phyloP scores from a whole-genome alignment of 2,113 vertebrate species.

The Amia ocellicauda region DNA sequence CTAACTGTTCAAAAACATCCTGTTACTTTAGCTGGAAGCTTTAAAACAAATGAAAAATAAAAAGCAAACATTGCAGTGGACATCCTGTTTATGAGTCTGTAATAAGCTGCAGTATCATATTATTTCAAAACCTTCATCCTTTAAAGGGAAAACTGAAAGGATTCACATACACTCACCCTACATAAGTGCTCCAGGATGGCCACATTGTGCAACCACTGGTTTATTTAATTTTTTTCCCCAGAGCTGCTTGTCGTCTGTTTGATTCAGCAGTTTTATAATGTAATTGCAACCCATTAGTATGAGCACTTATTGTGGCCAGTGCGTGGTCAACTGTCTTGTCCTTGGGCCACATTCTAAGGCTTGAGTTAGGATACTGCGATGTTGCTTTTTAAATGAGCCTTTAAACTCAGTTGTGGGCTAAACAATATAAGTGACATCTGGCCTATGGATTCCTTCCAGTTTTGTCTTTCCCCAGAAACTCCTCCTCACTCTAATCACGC shows the following conservation, averaged over 20 bases:
- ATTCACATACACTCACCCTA: not conserved
- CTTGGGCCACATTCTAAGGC: not conserved
- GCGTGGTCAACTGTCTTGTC: not conserved
- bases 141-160: not conserved
- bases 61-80: not conserved
- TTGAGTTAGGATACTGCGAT: too few relatives aligned
- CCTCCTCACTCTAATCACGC: too few relatives aligned
- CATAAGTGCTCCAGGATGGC: too few relatives aligned
- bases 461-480: too few relatives aligned
- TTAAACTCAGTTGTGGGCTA: not conserved
- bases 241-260: too few relatives aligned
- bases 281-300: not conserved
- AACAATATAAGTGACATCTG: slow-evolving; percentile 9
- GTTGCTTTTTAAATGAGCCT: not conserved
- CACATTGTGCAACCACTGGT: too few relatives aligned
- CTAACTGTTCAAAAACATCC: slow-evolving; percentile 16
- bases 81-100: slow-evolving; percentile 8
- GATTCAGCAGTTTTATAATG: slow-evolving; percentile 7
- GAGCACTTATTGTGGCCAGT: not conserved
- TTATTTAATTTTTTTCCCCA: too few relatives aligned
- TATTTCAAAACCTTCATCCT: not conserved
- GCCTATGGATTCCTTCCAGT: too few relatives aligned
- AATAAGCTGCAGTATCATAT: not conserved
- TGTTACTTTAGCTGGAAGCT: slow-evolving; percentile 16
- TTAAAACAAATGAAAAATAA: too few relatives aligned